phyloP scores from a whole-genome alignment of 2,888 invertebrate genomes.

The Scaptomyza cyrtandrae region DNA sequence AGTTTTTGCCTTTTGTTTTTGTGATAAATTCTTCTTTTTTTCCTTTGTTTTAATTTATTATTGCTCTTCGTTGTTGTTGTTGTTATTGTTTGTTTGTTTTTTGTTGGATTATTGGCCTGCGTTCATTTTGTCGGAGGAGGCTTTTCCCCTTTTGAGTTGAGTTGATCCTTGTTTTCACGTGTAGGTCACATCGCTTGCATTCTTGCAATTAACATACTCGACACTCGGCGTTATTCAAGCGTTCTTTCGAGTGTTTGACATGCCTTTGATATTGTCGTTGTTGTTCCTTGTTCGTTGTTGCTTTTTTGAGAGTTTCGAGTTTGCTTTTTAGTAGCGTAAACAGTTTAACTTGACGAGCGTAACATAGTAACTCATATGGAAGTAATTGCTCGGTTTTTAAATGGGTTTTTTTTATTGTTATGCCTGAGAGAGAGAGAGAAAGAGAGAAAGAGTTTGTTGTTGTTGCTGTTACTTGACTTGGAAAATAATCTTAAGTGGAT shows the following conservation, averaged over 20 bases:
- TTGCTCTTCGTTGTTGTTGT: slow-evolving; percentile 21
- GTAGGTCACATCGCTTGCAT: slow-evolving; percentile 67
- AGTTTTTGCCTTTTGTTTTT: slow-evolving; percentile 17
- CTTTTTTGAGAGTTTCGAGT: slow-evolving; percentile 38
- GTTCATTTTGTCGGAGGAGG: slow-evolving; percentile 38
- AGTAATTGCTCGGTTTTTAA: slow-evolving; percentile 37
- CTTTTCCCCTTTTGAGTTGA: neutral
- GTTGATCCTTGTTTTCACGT: slow-evolving; percentile 11
- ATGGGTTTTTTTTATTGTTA: neutral
- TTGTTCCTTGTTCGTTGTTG: slow-evolving; percentile 14
- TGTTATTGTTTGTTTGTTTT: slow-evolving; percentile 26
- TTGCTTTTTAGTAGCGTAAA: slow-evolving; percentile 56
- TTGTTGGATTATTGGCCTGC: slow-evolving; percentile 66
- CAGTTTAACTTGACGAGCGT: slow-evolving; percentile 59
- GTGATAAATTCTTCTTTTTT: slow-evolving; percentile 41
- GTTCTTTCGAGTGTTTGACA: slow-evolving; percentile 41
- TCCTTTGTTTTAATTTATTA: slow-evolving; percentile 18
- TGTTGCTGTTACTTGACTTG: slow-evolving; percentile 20
- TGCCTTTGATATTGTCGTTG: slow-evolving; percentile 60
- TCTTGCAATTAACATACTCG: slow-evolving; percentile 69
- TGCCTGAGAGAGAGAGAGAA: no score
- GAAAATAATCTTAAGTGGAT: slow-evolving; percentile 25
- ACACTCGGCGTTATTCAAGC: slow-evolving; percentile 44
- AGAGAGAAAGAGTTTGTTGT: neutral
- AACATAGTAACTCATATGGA: slow-evolving; percentile 52